Base-by-base conservation (phyloP, 92 coral and sea anemone genomes). In the Desmophyllum pertusum region DNA sequence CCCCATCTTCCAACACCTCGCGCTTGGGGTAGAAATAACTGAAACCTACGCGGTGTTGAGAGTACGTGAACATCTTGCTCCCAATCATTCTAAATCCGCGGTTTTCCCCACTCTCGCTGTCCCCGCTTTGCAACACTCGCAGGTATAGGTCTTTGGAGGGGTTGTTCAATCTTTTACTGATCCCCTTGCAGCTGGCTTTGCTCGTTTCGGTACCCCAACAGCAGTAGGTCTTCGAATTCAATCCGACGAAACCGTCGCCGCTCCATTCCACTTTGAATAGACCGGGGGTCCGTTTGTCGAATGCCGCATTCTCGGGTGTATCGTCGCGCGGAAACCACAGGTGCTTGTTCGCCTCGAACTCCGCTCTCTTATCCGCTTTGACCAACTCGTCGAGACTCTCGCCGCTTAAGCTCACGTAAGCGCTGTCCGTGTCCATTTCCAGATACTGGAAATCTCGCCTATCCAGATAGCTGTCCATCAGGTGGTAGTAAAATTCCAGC, bases 261-360 rank as follows among this genome's bases (percentile, higher is more conserved):
- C 8, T 1, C 73, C 83, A 78, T 23, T 78, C 83, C 1, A 57
- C 73, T 61, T 78, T 78, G 23, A 62, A 78, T 1, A 78, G 25
- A 0, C 83, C 73, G 0, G 83, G 83, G 0, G 36, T 78, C 0
- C 55, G 31, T 35, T 78, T 66, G 25, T 66, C 71, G 3, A 2
- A 66, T 4, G 71, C 43, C 0, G 39, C 41, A 17, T 77, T 6
- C 33, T 77, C 81, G 9, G 27, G 4, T 0, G 72, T 78, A 10
- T 78, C 83, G 3, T 46, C n/a, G 1, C 53, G 29, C 1, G 73
- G 73, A n/a, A 78, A 78, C 83, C 73, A 78, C 6, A 13, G 31
- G 53, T 21, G 3, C 31, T 78, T 62, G 57, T 1, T 37, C 0
- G 0, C 13, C 0, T 4, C 15, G 19, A 8, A 78, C 31, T 78